Conservation (phyloP, 1,140 invertebrate genomes). For the Phymastichus coffea region DNA sequence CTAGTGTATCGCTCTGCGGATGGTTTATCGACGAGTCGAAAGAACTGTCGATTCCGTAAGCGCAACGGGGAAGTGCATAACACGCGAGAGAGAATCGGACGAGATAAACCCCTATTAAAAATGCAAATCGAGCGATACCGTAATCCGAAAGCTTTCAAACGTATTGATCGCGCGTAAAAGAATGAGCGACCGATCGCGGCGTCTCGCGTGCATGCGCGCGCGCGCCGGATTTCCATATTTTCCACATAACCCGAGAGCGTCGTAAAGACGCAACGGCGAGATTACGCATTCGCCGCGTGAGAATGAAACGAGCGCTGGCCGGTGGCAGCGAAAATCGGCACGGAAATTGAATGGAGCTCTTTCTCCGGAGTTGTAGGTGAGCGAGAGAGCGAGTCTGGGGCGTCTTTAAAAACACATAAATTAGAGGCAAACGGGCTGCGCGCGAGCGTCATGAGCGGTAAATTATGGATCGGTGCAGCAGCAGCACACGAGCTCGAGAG, state of each 20-base stretch:
- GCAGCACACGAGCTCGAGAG: slow-evolving; percentile 17
- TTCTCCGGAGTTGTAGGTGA: not conserved
- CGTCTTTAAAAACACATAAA: slow-evolving; percentile 57
- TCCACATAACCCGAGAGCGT: not conserved
- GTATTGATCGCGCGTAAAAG: too few species aligned
- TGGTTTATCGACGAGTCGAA: too few species aligned
- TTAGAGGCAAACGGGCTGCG: slow-evolving; percentile 50
- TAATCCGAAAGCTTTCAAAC: too few species aligned
- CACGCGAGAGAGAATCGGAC: not conserved
- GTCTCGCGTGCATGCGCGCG: not conserved
- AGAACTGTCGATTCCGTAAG: too few species aligned
- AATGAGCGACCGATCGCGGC: too few species aligned
- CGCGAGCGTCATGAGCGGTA: slow-evolving; percentile 48
- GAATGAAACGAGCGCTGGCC: not conserved
- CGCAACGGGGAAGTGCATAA: too few species aligned
- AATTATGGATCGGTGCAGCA: slow-evolving; percentile 52
- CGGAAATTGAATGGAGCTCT: slow-evolving; percentile 42
- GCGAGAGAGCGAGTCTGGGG: slow-evolving; percentile 1
- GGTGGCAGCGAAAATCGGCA: slow-evolving; percentile 7
- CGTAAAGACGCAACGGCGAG: not conserved
- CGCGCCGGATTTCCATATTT: slow-evolving; percentile 6
- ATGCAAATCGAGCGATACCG: slow-evolving; percentile 19
- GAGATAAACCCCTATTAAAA: slow-evolving; percentile 16
- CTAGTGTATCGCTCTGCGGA: too few species aligned
- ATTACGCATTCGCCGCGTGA: not conserved